Conservation (phyloP, 1,140 invertebrate genomes). For the Colletes latitarsis region DNA sequence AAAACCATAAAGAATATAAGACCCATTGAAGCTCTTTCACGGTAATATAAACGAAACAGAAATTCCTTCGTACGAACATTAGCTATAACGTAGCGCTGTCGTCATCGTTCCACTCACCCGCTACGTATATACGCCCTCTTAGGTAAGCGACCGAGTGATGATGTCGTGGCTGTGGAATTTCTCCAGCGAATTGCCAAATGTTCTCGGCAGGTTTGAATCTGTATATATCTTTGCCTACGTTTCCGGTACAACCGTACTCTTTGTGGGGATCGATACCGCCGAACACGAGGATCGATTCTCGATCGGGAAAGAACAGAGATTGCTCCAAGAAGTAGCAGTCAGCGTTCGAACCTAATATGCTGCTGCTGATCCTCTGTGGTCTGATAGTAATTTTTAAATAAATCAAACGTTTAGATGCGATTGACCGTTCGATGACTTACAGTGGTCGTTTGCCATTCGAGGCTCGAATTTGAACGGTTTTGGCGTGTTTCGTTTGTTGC, state of each 20-base stretch:
- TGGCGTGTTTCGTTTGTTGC: not conserved
- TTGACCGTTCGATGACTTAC: conserved; percentile 8
- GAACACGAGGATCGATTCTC: conserved; percentile 83
- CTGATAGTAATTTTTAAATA: not conserved
- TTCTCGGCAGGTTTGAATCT: conserved; percentile 82
- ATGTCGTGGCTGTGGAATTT: conserved; percentile 83
- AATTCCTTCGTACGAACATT: too few relatives aligned
- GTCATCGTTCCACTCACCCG: conserved; percentile 74
- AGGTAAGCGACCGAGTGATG: conserved; percentile 83
- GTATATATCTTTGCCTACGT: conserved; percentile 83
- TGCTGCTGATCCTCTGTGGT: conserved; percentile 46
- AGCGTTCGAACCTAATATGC: conserved; percentile 22
- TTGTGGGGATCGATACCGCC: conserved; percentile 84
- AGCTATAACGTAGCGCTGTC: not conserved
- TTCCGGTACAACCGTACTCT: conserved; percentile 78
- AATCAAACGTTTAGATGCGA: too few relatives aligned
- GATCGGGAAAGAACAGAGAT: conserved; percentile 81
- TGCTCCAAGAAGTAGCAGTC: conserved; percentile 68
- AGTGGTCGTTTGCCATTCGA: conserved; percentile 6
- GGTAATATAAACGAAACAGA: too few relatives aligned
- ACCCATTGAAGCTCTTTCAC: too few relatives aligned
- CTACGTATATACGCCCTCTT: conserved; percentile 82
- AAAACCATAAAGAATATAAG: too few relatives aligned
- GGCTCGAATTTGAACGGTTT: conserved; percentile 2
- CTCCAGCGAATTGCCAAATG: conserved; percentile 83